Evolutionary conservation across 2,797 vertebrate genomes (phyloP).

Genomic region (Sebastes alutus): DNA sequence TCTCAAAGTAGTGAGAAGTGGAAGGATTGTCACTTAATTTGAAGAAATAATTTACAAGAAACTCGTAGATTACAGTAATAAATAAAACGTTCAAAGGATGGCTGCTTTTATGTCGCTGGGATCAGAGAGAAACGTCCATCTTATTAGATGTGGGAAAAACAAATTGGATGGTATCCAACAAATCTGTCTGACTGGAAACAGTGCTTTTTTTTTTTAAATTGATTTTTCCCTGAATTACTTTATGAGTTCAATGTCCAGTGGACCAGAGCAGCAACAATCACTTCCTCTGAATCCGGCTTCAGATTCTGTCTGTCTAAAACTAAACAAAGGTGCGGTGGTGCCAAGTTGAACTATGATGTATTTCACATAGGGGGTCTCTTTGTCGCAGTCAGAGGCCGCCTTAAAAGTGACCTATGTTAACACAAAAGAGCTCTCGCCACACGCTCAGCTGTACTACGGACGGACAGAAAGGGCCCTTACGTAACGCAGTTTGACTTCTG

Average conservation of each 20-base stretch:
- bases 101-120: neutral
- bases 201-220: neutral
- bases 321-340: slow-evolving; percentile 36
- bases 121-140: neutral
- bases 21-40: neutral
- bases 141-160: neutral
- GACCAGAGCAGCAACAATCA: slow-evolving; percentile 7
- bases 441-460: slow-evolving; percentile 52
- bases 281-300: slow-evolving; percentile 7
- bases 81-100: neutral
- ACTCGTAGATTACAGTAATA: neutral
- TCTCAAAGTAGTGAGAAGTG: neutral
- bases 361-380: slow-evolving; percentile 48
- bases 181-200: neutral
- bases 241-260: neutral
- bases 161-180: neutral
- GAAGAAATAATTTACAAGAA: neutral
- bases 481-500: slow-evolving; percentile 80
- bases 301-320: slow-evolving; percentile 30
- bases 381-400: slow-evolving; percentile 46
- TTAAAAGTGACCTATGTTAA: slow-evolving; percentile 57
- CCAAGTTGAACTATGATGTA: slow-evolving; percentile 39
- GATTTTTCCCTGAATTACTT: neutral
- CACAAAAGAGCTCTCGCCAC: slow-evolving; percentile 70
- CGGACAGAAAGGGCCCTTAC: slow-evolving; percentile 61